These are phyloP conservation scores for Argyresthia goedartella DNA, from an alignment of 2,888 invertebrate species.

Conservation along the genomic window DNA sequence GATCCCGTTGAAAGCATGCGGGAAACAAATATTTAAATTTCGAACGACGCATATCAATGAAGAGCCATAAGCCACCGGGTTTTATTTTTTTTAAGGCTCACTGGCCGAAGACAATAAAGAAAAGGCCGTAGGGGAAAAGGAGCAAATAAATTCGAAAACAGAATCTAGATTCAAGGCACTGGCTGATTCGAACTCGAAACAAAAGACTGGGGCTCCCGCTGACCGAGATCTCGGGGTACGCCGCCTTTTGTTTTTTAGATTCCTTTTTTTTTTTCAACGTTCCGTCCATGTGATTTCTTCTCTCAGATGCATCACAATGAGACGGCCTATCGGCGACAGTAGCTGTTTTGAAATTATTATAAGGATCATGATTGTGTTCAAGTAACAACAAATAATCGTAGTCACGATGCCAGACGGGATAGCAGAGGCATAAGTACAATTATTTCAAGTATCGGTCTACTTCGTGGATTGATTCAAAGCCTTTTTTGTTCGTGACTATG, in stretches of 20 bases:
- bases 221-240: constrained; percentile 66
- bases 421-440: too few species aligned
- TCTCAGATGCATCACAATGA: constrained; percentile 64
- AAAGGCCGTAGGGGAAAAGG: constrained; percentile 51
- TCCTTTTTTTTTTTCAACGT: constrained; percentile 37
- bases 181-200: constrained; percentile 68
- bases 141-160: constrained; percentile 52
- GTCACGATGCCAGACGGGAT: too few species aligned
- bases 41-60: constrained; percentile 70
- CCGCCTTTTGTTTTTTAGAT: constrained; percentile 40
- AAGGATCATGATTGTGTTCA: constrained; percentile 9
- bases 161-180: constrained; percentile 69
- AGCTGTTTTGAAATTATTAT: constrained; percentile 52
- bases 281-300: constrained; percentile 62
- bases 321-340: constrained; percentile 57
- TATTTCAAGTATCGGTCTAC: too few species aligned
- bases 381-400: too few species aligned
- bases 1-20: constrained; percentile 48
- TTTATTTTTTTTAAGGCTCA: constrained; percentile 46
- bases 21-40: constrained; percentile 70
- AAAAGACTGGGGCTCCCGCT: constrained; percentile 66
- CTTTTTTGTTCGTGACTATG: too few species aligned
- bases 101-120: constrained; percentile 65
- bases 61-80: constrained; percentile 69
- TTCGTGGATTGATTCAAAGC: too few species aligned